Conservation (phyloP, 2,113 vertebrate genomes). For the Hassar affinis region DNA sequence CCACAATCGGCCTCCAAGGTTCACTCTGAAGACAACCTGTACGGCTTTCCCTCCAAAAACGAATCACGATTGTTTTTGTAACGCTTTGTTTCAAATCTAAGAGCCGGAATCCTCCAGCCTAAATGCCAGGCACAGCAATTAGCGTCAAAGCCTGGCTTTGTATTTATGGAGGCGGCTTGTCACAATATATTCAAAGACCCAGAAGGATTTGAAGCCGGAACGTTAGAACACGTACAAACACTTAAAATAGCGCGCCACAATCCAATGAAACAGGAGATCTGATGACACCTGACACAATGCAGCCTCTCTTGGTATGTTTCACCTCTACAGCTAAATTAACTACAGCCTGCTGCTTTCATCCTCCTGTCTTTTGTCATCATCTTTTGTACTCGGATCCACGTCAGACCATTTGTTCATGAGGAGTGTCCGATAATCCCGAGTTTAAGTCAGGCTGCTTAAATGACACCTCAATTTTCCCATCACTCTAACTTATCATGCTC, state of each 20-base stretch:
- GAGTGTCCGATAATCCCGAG: neutral
- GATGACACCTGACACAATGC: constrained; percentile 47
- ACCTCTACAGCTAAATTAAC: constrained; percentile 6
- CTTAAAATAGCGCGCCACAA: constrained; percentile 65
- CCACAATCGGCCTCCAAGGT: constrained; percentile 13
- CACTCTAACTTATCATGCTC: neutral
- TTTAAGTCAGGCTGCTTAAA: neutral
- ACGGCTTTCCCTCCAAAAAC: neutral
- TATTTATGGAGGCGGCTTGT: constrained; percentile 73
- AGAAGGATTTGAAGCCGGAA: constrained; percentile 56
- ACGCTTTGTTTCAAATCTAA: neutral
- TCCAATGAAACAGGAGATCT: constrained; percentile 47
- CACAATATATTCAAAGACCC: constrained; percentile 70
- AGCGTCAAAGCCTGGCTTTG: constrained; percentile 56
- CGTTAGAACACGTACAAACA: constrained; percentile 54
- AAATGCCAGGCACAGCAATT: constrained; percentile 63
- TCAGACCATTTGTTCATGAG: neutral
- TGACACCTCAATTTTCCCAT: neutral
- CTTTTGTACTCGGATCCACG: neutral
- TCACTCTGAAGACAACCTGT: neutral
- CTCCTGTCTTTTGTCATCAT: neutral
- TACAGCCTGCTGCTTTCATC: neutral
- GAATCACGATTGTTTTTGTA: too few relatives aligned
- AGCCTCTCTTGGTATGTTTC: constrained; percentile 39
- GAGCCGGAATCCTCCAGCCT: neutral